phyloP scores from a whole-genome alignment of 2,113 vertebrate genomes.

The Plotosus lineatus region DNA sequence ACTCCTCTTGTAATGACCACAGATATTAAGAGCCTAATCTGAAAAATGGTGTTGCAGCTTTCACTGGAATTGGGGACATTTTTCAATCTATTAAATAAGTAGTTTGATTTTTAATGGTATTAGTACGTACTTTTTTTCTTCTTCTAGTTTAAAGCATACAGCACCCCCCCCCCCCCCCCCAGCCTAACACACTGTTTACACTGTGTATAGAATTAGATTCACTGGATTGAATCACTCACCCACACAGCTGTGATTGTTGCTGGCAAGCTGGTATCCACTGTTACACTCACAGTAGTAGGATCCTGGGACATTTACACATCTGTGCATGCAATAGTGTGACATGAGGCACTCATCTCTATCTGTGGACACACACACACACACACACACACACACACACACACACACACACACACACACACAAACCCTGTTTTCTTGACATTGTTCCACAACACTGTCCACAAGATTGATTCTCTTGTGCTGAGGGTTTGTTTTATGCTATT shows the following conservation, averaged over 20 bases:
- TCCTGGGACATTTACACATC: conserved; percentile 88
- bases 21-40: conserved; percentile 21
- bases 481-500: not conserved
- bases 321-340: conserved; percentile 88
- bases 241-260: conserved; percentile 93
- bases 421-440: not conserved
- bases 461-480: not conserved
- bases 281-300: conserved; percentile 96
- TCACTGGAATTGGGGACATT: not conserved
- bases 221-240: conserved; percentile 76
- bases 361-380: conserved; percentile 59
- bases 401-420: conserved; percentile 15
- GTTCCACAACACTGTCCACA: not conserved
- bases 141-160: too few relatives aligned
- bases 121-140: not conserved
- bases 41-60: not conserved
- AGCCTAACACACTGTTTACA: not conserved
- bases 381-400: conserved; percentile 28
- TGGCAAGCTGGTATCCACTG: conserved; percentile 84
- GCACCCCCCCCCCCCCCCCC: too few relatives aligned
- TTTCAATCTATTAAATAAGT: not conserved
- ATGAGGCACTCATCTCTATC: conserved; percentile 88
- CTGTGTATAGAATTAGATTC: not conserved
- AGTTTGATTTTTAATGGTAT: not conserved
- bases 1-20: conserved; percentile 15